Conservation (phyloP, 2,113 vertebrate genomes). For the western clawed frog (Xenopus tropicalis) region UCB_Xtro_10.0 CM004447.2:28288501-28289000, state of each 20-base stretch:
- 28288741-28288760: neutral
- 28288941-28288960: neutral
- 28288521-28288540: slow-evolving; percentile 37
- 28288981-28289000: slow-evolving; percentile 1
- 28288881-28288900: neutral
- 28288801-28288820: neutral
- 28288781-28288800: neutral
- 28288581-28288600: slow-evolving; percentile 43
- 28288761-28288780: neutral
- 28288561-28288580: slow-evolving; percentile 40
- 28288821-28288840: neutral
- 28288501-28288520: slow-evolving; percentile 29
- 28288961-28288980: slow-evolving; percentile 11
- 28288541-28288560: slow-evolving; percentile 36
- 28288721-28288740: neutral
- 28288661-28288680: slow-evolving; percentile 36
- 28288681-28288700: slow-evolving; percentile 38
- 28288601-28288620: slow-evolving; percentile 43
- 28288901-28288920: too few species aligned
- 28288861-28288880: neutral
- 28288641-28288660: slow-evolving; percentile 42
- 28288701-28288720: slow-evolving; percentile 5
- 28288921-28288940: too few species aligned
- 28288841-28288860: neutral
- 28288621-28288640: slow-evolving; percentile 43